These are phyloP conservation scores for Malaclemys terrapin DNA, from an alignment of 2,113 vertebrate species.

Conservation along the genomic window DNA sequence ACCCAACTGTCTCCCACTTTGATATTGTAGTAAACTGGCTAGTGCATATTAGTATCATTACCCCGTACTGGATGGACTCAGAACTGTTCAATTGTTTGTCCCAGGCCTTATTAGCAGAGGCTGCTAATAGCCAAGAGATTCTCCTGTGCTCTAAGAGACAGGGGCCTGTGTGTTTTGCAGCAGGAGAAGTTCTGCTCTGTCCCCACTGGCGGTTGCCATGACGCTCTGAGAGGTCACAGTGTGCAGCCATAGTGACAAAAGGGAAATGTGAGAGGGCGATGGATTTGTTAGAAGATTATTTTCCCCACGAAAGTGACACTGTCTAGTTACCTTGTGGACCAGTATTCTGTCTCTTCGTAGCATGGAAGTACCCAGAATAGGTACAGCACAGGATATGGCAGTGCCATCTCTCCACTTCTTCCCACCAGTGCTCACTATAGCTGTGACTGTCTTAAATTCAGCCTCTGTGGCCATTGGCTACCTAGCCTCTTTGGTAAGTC, in stretches of 20 bases:
- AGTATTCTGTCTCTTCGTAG: not conserved
- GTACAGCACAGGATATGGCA: not conserved
- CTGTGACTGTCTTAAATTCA: not conserved
- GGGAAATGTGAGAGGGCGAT: not conserved
- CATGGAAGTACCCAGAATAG: not conserved
- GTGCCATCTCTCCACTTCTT: not conserved
- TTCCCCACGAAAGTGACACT: not conserved
- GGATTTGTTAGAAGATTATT: not conserved
- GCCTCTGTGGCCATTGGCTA: not conserved
- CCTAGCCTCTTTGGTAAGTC: not conserved
- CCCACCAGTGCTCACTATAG: not conserved
- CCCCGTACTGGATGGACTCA: not conserved
- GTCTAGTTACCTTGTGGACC: not conserved
- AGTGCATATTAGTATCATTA: not conserved
- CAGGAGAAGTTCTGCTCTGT: not conserved
- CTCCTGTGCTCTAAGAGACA: not conserved
- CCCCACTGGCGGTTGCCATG: not conserved
- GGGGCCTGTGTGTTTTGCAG: not conserved
- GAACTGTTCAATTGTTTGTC: not conserved
- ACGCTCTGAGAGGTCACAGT: not conserved
- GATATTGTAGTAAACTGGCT: not conserved
- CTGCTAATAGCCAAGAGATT: not conserved
- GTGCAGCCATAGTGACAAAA: not conserved
- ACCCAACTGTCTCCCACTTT: not conserved
- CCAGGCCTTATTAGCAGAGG: not conserved